Conservation (phyloP, 1,140 invertebrate species). For the Aphis craccivora region DNA sequence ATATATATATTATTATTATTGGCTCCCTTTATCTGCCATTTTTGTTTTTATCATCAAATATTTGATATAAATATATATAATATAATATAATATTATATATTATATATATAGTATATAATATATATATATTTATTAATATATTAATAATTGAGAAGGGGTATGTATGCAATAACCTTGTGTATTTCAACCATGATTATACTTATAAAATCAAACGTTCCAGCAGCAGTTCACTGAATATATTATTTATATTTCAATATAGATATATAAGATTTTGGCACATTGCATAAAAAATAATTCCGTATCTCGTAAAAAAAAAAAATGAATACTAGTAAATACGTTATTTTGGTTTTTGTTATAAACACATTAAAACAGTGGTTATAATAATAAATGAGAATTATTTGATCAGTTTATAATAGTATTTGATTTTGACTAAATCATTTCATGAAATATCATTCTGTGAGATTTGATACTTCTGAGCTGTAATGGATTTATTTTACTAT, state of each 20-base stretch:
- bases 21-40: too few species aligned
- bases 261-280: neutral
- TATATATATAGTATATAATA: too few species aligned
- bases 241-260: neutral
- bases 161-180: too few species aligned
- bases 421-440: neutral
- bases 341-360: neutral
- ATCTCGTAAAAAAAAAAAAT: neutral
- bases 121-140: too few species aligned
- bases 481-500: neutral
- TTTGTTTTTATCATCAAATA: too few species aligned
- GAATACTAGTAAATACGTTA: neutral
- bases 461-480: neutral
- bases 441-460: neutral
- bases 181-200: too few species aligned
- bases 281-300: neutral
- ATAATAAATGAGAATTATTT: neutral
- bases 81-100: too few species aligned
- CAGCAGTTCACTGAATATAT: neutral
- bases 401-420: neutral
- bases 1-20: too few species aligned
- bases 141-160: too few species aligned
- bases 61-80: too few species aligned
- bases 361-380: neutral
- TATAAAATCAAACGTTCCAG: neutral